Conservation (phyloP, 2,113 vertebrate species). For the Carollia perspicillata region DNA sequence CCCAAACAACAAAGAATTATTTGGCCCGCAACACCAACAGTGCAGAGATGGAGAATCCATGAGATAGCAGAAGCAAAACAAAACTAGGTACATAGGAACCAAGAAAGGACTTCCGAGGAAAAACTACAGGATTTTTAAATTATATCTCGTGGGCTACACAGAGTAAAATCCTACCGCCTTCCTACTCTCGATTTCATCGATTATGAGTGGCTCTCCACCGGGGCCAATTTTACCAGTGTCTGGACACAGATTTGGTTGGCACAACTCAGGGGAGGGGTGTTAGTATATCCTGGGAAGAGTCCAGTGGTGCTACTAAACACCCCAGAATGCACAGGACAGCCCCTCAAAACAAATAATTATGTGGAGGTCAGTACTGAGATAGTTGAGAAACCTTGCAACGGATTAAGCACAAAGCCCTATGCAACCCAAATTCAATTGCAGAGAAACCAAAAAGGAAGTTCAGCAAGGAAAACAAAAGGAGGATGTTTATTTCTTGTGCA, state of each 20-base stretch:
- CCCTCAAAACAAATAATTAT: not conserved
- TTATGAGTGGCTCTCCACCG: not conserved
- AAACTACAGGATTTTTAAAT: not conserved
- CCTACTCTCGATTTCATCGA: not conserved
- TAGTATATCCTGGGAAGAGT: not conserved
- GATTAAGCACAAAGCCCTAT: not conserved
- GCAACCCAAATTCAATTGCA: not conserved
- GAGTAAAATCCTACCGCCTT: not conserved
- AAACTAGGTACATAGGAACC: not conserved
- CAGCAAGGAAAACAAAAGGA: not conserved
- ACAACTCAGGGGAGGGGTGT: not conserved
- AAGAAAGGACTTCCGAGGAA: not conserved
- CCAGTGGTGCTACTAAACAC: not conserved
- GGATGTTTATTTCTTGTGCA: not conserved
- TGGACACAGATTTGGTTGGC: not conserved
- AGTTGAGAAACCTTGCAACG: not conserved
- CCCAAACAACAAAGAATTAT: not conserved
- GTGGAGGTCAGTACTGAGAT: not conserved
- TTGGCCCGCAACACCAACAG: not conserved
- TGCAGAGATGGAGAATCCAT: not conserved
- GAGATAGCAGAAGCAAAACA: not conserved
- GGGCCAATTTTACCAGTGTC: not conserved
- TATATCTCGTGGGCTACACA: not conserved
- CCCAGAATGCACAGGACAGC: not conserved
- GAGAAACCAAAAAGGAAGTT: not conserved